These are phyloP conservation scores for Hydropsyche tenuis DNA, from an alignment of 1,140 invertebrate species.

Conservation along the genomic window DNA sequence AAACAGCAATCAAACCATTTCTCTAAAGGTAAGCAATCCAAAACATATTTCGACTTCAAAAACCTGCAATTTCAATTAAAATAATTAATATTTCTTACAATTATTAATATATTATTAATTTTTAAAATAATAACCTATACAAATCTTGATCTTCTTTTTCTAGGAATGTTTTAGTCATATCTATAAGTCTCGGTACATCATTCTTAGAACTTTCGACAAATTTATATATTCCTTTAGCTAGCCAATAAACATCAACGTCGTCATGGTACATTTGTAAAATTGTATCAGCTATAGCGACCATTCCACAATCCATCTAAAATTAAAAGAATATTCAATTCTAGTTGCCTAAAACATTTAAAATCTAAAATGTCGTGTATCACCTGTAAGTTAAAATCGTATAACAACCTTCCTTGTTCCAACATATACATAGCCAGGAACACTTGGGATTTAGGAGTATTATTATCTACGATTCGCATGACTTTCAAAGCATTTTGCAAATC, in stretches of 20 bases:
- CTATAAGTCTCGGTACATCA: constrained; percentile 70
- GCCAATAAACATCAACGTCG: constrained; percentile 80
- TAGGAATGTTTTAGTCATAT: constrained; percentile 69
- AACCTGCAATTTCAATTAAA: constrained; percentile 59
- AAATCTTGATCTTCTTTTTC: constrained; percentile 75
- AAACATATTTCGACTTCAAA: constrained; percentile 64
- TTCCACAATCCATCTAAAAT: constrained; percentile 63
- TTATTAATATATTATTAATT: too few relatives aligned
- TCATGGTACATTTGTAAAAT: constrained; percentile 73
- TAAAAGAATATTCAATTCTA: constrained; percentile 27
- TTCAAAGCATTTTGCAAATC: constrained; percentile 76
- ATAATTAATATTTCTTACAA: too few relatives aligned
- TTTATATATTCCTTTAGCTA: constrained; percentile 75
- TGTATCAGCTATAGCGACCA: constrained; percentile 71
- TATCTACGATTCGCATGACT: constrained; percentile 67
- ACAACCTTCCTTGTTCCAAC: constrained; percentile 66
- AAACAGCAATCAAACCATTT: constrained; percentile 83
- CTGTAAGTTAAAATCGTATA: constrained; percentile 49
- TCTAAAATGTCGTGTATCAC: too few relatives aligned
- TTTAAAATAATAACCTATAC: constrained; percentile 60
- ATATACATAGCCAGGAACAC: constrained; percentile 71
- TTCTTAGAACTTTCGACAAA: constrained; percentile 69
- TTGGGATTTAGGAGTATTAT: constrained; percentile 65
- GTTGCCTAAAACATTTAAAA: too few relatives aligned
- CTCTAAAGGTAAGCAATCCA: constrained; percentile 69